Evolutionary conservation across 1,140 invertebrate species (phyloP), one percentile per base, ranked within the genome.

Genomic region (Antheraea mylitta): DNA sequence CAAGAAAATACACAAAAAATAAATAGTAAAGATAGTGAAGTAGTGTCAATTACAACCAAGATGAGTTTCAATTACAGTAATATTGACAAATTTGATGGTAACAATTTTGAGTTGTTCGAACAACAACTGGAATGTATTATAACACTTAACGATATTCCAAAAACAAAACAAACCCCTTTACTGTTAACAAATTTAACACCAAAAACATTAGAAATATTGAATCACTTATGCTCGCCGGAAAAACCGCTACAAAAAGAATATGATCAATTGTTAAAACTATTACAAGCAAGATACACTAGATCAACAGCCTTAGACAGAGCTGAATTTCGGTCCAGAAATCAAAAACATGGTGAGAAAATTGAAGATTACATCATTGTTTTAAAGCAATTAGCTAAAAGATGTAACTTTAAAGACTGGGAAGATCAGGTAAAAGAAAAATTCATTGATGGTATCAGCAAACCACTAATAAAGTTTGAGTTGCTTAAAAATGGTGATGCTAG

Each of bases 51-150:
- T 7, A 42, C 38, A 42, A 42, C 7, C 7, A 42, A 42, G 7
- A 42, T 42, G 38, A 42, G 11, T 7, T 42, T 9, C 38, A 42
- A 30, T 30, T 30, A 30, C 4, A 4, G 22, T 30, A 30, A 9
- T 42, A 42, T 42, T 11, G 38, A 42, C 38, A 42, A 59, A 8
- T n/a, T 59, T 59, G 19, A 59, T 59, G 58, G 58, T 8, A 22
- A 59, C n/a, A 59, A 59, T 58, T 65, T 67, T 69, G 66, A 58
- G 37, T 22, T n/a, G 13, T 67, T 58, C 18, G 22, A 36, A 30
- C 58, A 59, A 59, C 16, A 59, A 22, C 58, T 59, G 19, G 58
- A 59, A 59, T 59, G 58, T 22, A 18, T 59, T 16, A 18, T 59
- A 8, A 22, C n/a, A 16, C 8, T 59, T 10, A 59, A 59, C 19